Conservation (phyloP, 2,113 vertebrate species). For the Chaetorhynchus papuensis region DNA sequence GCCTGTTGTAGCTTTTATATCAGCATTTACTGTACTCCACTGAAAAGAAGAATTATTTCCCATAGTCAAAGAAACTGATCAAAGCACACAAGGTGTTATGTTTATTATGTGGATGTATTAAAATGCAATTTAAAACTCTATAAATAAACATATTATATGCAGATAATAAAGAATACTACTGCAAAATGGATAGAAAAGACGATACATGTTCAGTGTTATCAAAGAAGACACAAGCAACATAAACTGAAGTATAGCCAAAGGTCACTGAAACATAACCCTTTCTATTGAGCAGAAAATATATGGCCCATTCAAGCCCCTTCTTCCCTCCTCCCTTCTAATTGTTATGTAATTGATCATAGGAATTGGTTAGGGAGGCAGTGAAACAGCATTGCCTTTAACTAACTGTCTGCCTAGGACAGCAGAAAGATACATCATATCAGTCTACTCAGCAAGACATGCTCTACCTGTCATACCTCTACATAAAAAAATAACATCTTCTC, state of each 20-base stretch:
- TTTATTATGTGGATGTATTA: conserved; percentile 60
- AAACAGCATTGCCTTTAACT: background rate
- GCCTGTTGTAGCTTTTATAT: conserved; percentile 53
- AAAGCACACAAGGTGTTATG: conserved; percentile 32
- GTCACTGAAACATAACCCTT: background rate
- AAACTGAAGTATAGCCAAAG: background rate
- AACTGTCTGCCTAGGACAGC: background rate
- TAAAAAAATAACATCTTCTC: background rate
- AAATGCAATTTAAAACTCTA: conserved; percentile 47
- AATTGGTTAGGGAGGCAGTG: background rate
- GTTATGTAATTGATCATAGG: background rate
- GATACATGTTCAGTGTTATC: background rate
- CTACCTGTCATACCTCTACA: background rate
- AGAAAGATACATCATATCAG: background rate
- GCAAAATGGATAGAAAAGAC: background rate
- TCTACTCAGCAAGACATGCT: background rate
- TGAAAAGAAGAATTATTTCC: conserved; percentile 52
- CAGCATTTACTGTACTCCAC: conserved; percentile 57
- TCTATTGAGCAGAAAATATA: background rate
- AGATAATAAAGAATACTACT: background rate
- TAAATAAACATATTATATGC: conserved; percentile 27
- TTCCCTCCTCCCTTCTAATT: background rate
- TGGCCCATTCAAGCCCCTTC: background rate
- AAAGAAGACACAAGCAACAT: background rate
- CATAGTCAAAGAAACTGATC: conserved; percentile 44